Evolutionary conservation across 1,140 invertebrate genomes (phyloP), one percentile per base, ranked within the genome.

Genomic region (Lutraria rhynchaena): DNA sequence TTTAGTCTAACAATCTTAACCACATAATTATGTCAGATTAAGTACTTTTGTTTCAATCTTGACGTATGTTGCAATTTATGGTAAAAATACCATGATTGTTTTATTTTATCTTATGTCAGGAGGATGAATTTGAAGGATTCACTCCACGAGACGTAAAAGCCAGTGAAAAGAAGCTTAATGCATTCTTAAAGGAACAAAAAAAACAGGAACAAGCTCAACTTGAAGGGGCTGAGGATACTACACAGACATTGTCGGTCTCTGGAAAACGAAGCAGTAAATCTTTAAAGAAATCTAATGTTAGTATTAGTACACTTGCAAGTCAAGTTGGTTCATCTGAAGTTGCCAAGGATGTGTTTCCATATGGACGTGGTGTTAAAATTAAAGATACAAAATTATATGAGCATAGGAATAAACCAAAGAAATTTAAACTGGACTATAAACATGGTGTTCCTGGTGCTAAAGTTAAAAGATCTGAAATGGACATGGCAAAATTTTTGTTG

Each of bases 71-170:
- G n/a, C n/a, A n/a, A n/a, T n/a, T n/a, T n/a, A n/a, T n/a, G n/a
- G n/a, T n/a, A n/a, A n/a, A n/a, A n/a, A n/a, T n/a, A n/a, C n/a
- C n/a, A n/a, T n/a, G n/a, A n/a, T n/a, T n/a, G 65, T 69, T 76
- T 17, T 53, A 44, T 70, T 76, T 73, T 77, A 80, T 69, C 69
- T 51, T 78, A 65, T 88, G 83, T 19, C 75, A 92, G 91, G 91
- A 92, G 51, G 92, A 92, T 75, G 90, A 92, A 37, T 93, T 93
- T 89, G 85, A 90, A 63, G 92, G 92, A 9, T 93, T 93, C 81
- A 85, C 88, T 44, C 24, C 49, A 17, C 71, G 84, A 74, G 91
- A 93, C 53, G 81, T 91, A 27, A 80, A 70, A 24, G 57, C 77
- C 57, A 83, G 84, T 67, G 78, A 85, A 70, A 86, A 83, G 35